A percentile compares a stretch with the other conserved stretches of the same genome.
phyloP scores from a whole-genome alignment of 92 coral and sea anemone species.

The Palythoa heliodiscus region DNA sequence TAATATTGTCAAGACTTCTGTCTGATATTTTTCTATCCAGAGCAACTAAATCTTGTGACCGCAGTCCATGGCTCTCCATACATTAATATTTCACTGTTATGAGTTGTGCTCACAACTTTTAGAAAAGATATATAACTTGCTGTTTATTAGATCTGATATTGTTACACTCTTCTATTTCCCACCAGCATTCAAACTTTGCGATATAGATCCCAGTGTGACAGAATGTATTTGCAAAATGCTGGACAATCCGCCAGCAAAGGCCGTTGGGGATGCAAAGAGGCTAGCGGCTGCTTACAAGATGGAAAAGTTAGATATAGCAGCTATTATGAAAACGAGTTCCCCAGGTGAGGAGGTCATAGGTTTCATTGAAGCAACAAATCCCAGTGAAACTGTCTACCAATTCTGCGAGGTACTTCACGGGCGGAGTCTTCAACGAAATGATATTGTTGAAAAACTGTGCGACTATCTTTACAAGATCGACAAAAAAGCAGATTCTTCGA shows the following conservation, averaged over 20 bases:
- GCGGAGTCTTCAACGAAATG: background rate
- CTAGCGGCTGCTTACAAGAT: background rate
- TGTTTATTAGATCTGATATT: no score
- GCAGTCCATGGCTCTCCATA: no score
- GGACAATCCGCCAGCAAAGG: background rate
- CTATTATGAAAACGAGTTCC: background rate
- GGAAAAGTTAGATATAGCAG: background rate
- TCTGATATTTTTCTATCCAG: no score
- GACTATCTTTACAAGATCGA: background rate
- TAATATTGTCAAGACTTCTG: no score
- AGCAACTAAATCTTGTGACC: no score
- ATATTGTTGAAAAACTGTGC: background rate
- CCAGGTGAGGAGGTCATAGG: background rate
- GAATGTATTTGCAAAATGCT: background rate
- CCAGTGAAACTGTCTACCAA: slow-evolving; percentile 4
- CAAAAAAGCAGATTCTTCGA: no score
- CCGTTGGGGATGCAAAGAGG: background rate
- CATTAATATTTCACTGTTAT: no score
- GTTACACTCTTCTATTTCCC: no score
- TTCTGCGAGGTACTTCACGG: background rate
- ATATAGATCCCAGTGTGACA: background rate
- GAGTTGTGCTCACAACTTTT: no score
- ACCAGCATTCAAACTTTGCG: slow-evolving; percentile 7
- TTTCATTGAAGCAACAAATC: background rate
- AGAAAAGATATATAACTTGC: no score